Percentiles rank a stretch among this genome's conserved stretches.
phyloP scores from a whole-genome alignment of 2,113 vertebrate species.

The Epinephelus lanceolatus region DNA sequence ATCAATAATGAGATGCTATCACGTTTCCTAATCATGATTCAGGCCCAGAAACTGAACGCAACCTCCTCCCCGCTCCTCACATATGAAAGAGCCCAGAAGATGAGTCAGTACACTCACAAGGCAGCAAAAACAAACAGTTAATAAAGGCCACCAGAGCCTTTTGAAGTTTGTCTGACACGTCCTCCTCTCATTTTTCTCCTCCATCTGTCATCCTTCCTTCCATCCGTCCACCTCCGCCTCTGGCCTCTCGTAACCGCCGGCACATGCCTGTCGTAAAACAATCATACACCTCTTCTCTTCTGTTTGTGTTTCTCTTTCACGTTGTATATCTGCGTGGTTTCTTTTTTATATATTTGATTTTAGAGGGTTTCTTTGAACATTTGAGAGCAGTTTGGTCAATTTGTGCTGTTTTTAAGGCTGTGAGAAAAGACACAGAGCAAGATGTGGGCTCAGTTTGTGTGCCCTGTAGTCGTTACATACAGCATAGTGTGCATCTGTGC shows the following conservation, averaged over 20 bases:
- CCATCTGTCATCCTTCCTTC: background rate
- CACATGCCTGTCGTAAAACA: conserved; percentile 9
- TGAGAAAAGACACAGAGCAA: background rate
- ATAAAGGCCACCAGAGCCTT: conserved; percentile 22
- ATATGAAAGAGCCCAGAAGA: conserved; percentile 56
- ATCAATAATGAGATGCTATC: conserved; percentile 62
- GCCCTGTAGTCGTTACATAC: background rate
- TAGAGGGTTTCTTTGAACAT: background rate
- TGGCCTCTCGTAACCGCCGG: background rate
- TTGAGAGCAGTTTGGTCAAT: background rate
- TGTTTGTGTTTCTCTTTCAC: background rate
- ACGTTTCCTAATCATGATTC: conserved; percentile 54
- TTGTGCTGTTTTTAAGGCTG: conserved; percentile 11
- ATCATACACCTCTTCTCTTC: conserved; percentile 8
- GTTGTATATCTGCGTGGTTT: background rate
- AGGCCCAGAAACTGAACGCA: conserved; percentile 52
- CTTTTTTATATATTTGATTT: background rate
- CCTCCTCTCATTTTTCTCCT: conserved; percentile 20
- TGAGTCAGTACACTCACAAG: conserved; percentile 52
- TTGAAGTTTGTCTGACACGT: conserved; percentile 38
- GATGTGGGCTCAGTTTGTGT: background rate
- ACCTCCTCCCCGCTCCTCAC: conserved; percentile 8
- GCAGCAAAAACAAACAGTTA: conserved; percentile 56
- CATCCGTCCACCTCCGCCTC: background rate
- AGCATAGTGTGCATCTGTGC: background rate